phyloP scores from a whole-genome alignment of 2,797 vertebrate genomes.

The Trichosurus vulpecula region DNA sequence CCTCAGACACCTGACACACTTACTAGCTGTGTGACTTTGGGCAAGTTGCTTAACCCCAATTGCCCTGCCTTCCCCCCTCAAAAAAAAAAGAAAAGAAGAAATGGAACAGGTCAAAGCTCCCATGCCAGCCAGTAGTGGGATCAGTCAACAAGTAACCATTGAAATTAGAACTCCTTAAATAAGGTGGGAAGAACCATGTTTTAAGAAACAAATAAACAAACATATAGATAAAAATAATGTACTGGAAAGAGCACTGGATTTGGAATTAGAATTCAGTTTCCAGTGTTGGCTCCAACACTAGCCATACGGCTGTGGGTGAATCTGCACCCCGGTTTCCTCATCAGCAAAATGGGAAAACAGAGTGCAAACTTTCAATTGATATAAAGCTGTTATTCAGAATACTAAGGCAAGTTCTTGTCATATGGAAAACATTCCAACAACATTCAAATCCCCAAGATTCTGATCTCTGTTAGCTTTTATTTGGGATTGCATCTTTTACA shows the following conservation, averaged over 20 bases:
- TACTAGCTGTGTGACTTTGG: too few species aligned
- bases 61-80: too few species aligned
- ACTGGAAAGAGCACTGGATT: background rate
- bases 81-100: too few species aligned
- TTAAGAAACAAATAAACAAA: background rate
- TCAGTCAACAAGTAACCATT: background rate
- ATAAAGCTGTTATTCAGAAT: background rate
- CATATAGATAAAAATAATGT: background rate
- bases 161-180: background rate
- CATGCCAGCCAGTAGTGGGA: background rate
- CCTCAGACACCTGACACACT: too few species aligned
- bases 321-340: background rate
- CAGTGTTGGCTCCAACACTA: background rate
- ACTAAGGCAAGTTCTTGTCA: background rate
- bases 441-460: background rate
- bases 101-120: background rate
- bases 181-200: background rate
- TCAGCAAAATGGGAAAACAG: background rate
- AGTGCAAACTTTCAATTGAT: background rate
- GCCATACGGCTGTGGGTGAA: background rate
- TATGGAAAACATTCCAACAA: background rate
- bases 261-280: background rate
- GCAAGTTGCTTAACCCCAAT: too few species aligned
- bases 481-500: background rate
- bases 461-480: background rate